Conservation (phyloP, 2,113 vertebrate species). For the Percina caprodes region DNA sequence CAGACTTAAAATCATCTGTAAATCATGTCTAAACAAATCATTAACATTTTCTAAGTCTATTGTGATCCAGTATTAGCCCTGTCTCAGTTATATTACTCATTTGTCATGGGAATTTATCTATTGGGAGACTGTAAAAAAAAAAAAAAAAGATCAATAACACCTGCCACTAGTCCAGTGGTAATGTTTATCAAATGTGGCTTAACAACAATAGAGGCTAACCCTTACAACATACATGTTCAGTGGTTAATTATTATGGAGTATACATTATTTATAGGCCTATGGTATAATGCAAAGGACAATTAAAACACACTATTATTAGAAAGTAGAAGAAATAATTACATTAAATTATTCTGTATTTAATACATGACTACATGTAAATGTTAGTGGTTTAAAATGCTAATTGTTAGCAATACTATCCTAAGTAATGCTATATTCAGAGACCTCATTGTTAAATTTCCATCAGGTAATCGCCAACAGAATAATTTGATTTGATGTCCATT, state of each 20-base stretch:
- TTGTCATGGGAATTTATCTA: background rate
- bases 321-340: too few species aligned
- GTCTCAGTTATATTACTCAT: conserved; percentile 7
- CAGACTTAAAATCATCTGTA: conserved; percentile 1
- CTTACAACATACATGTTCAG: background rate
- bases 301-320: background rate
- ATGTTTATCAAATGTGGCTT: background rate
- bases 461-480: background rate
- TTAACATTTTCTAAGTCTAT: background rate
- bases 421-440: background rate
- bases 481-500: background rate
- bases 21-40: background rate
- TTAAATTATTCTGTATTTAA: background rate
- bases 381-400: background rate
- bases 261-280: background rate
- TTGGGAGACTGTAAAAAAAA: conserved; percentile 1
- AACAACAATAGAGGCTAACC: background rate
- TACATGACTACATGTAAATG: background rate
- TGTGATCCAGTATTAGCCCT: background rate
- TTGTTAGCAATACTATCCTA: background rate
- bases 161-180: background rate
- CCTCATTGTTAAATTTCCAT: background rate
- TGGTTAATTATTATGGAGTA: background rate
- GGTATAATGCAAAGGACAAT: background rate
- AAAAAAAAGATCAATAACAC: conserved; percentile 23